phyloP scores from a whole-genome alignment of 2,888 invertebrate genomes.

The Empis livida region DNA sequence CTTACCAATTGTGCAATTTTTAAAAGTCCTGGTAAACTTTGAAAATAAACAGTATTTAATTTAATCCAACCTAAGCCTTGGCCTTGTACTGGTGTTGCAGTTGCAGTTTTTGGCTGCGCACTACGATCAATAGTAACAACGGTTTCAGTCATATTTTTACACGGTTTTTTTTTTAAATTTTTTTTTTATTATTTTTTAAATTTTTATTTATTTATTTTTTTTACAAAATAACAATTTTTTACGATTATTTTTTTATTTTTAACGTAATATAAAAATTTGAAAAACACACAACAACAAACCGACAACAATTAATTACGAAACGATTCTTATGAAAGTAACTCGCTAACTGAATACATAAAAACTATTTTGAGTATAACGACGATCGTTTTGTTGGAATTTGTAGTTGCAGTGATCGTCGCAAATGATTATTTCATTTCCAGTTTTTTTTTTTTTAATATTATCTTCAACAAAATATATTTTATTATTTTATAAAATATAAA shows the following conservation, averaged over 20 bases:
- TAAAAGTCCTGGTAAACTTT: slow-evolving; percentile 64
- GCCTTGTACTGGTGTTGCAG: slow-evolving; percentile 28
- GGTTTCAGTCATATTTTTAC: slow-evolving; percentile 65
- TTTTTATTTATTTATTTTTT: not conserved
- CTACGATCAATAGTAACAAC: slow-evolving; percentile 66
- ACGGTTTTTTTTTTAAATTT: not conserved
- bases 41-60: slow-evolving; percentile 68
- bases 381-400: too few species aligned
- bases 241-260: not conserved
- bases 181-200: not conserved
- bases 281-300: too few species aligned
- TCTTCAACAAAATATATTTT: too few species aligned
- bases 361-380: too few species aligned
- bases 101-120: slow-evolving; percentile 35
- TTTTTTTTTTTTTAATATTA: too few species aligned
- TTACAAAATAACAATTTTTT: not conserved
- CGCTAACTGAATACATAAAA: too few species aligned
- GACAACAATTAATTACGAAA: too few species aligned
- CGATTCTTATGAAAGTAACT: too few species aligned
- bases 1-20: slow-evolving; percentile 75
- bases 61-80: slow-evolving; percentile 52
- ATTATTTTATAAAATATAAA: too few species aligned
- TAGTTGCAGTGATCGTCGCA: too few species aligned
- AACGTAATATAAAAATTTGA: too few species aligned
- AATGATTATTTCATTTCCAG: too few species aligned